Conservation (phyloP, 2,888 invertebrate genomes). For the Synanthedon andrenaeformis region DNA sequence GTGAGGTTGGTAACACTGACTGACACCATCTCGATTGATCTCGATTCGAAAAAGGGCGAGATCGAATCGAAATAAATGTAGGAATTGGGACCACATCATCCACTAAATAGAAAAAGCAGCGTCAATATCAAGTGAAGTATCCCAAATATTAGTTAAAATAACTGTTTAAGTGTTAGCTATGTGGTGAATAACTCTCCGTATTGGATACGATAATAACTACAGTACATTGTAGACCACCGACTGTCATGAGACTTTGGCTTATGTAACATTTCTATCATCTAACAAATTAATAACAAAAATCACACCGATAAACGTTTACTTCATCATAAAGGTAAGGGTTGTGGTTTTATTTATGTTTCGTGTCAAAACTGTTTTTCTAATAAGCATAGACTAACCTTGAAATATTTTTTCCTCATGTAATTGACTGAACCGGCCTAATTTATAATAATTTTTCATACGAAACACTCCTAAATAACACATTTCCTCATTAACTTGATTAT, state of each 20-base stretch:
- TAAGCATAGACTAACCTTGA: constrained; percentile 40
- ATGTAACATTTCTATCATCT: constrained; percentile 55
- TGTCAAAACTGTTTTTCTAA: not conserved
- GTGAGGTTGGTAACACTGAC: not conserved
- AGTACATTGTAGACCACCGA: constrained; percentile 22
- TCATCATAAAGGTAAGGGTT: constrained; percentile 50
- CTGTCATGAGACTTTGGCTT: constrained; percentile 61
- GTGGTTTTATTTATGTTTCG: constrained; percentile 13
- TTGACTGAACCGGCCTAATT: not conserved
- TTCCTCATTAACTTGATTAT: not conserved
- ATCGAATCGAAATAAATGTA: constrained; percentile 57
- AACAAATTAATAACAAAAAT: constrained; percentile 37
- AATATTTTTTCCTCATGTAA: constrained; percentile 11
- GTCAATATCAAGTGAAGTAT: constrained; percentile 57
- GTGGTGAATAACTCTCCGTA: constrained; percentile 44
- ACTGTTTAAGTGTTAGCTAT: constrained; percentile 33
- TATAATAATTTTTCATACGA: not conserved
- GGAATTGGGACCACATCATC: constrained; percentile 45
- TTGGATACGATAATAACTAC: constrained; percentile 22
- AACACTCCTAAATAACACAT: not conserved
- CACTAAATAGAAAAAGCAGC: constrained; percentile 33
- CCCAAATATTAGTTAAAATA: constrained; percentile 28
- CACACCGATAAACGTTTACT: constrained; percentile 50
- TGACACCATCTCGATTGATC: not conserved
- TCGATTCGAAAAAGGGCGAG: constrained; percentile 4